Percentiles rank a stretch among this genome's conserved stretches.
Evolutionary conservation across 2,888 invertebrate genomes (phyloP).

Genomic region (Microctonus hyperodae): DNA sequence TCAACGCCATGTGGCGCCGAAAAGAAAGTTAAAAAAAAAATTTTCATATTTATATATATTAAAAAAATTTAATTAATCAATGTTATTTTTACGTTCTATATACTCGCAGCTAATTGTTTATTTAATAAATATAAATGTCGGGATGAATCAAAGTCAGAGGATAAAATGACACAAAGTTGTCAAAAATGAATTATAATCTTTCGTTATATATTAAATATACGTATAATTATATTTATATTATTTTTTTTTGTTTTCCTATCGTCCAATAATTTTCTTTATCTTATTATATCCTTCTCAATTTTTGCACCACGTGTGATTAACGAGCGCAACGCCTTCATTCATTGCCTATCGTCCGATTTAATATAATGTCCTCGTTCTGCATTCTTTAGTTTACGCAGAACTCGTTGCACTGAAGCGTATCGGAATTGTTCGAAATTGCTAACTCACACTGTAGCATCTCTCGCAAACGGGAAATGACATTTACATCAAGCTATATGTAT

Average conservation of each 20-base stretch:
- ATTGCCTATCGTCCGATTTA: conserved; percentile 35
- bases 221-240: neutral
- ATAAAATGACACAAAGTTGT: conserved; percentile 4
- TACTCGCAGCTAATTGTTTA: neutral
- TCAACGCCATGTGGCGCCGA: too few species aligned
- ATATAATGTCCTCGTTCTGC: conserved; percentile 45
- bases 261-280: neutral
- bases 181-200: neutral
- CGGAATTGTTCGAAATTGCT: conserved; percentile 15
- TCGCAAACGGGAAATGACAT: conserved; percentile 5
- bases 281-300: neutral
- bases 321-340: conserved; percentile 21
- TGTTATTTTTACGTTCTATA: neutral
- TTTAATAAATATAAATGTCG: conserved; percentile 13
- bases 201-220: neutral
- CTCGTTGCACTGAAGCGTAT: conserved; percentile 30
- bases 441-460: conserved; percentile 16
- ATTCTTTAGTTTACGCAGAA: conserved; percentile 38
- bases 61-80: neutral
- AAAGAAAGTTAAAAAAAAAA: neutral
- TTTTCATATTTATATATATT: neutral
- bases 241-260: neutral
- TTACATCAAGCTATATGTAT: neutral
- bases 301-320: conserved; percentile 19
- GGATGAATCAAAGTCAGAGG: neutral